A percentile compares a stretch with the other conserved stretches of the same genome.
These are phyloP conservation scores for Microplitis deprimator DNA, from an alignment of 2,888 invertebrate species.

Conservation along the genomic window DNA sequence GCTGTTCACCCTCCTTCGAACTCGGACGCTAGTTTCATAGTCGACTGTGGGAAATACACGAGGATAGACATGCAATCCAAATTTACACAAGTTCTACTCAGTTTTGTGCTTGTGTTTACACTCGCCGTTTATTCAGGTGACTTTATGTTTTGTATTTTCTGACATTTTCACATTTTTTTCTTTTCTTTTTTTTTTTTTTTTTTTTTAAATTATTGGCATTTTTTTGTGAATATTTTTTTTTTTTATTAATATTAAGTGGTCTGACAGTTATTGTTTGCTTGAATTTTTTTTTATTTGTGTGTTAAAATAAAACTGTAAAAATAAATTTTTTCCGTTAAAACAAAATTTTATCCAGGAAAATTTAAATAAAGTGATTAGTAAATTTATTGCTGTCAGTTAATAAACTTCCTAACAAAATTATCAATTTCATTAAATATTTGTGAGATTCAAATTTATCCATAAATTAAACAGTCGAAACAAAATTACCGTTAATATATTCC, in stretches of 20 bases:
- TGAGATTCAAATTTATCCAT: not conserved
- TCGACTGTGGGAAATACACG: constrained; percentile 26
- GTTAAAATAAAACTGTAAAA: not conserved
- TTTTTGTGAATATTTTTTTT: not conserved
- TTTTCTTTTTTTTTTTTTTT: not conserved
- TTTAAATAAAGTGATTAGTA: not conserved
- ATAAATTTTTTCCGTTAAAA: not conserved
- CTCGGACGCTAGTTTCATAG: constrained; percentile 26
- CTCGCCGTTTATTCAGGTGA: constrained; percentile 57
- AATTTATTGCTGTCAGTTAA: too few species aligned
- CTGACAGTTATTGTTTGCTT: not conserved
- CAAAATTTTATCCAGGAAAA: not conserved
- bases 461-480: not conserved
- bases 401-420: not conserved
- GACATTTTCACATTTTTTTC: constrained; percentile 1
- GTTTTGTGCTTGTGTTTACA: constrained; percentile 51
- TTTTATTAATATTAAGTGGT: not conserved
- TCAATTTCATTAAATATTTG: not conserved
- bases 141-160: not conserved
- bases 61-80: constrained; percentile 29
- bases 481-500: not conserved
- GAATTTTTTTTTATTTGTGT: not conserved
- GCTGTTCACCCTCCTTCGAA: constrained; percentile 19
- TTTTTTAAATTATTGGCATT: not conserved
- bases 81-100: constrained; percentile 41